Evolutionary conservation across 1,140 invertebrate genomes (phyloP).

Genomic region (Neodiprion virginianus): DNA sequence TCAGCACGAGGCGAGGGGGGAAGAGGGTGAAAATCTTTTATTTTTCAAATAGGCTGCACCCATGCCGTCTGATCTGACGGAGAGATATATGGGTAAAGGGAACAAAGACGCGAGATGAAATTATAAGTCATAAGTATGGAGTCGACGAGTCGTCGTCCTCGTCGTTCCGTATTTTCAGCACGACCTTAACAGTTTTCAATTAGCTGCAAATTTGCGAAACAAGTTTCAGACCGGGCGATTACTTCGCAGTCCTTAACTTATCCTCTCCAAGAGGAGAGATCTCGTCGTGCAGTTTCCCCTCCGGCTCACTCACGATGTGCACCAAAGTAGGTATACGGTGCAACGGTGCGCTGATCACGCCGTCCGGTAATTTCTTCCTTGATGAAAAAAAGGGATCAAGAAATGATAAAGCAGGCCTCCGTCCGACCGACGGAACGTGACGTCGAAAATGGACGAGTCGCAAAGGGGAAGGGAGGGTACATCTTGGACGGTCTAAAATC

Average conservation of each 20-base stretch:
- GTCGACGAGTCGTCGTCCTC: not conserved
- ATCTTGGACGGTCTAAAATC: too few relatives aligned
- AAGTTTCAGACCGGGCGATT: conserved; percentile 26
- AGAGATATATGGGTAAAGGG: not conserved
- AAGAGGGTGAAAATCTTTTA: not conserved
- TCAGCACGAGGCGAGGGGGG: not conserved
- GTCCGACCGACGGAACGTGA: not conserved
- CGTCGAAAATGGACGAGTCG: not conserved
- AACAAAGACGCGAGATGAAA: not conserved
- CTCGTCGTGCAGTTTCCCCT: too few relatives aligned
- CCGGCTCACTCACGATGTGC: too few relatives aligned
- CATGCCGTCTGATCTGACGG: not conserved
- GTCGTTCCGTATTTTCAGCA: too few relatives aligned
- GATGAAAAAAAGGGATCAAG: not conserved
- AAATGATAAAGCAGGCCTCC: not conserved
- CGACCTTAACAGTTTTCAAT: conserved; percentile 41
- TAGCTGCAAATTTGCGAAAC: conserved; percentile 51
- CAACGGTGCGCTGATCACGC: not conserved
- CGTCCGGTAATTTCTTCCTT: not conserved
- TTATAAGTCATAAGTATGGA: not conserved
- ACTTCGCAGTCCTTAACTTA: conserved; percentile 3
- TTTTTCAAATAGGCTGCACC: not conserved
- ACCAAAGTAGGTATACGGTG: too few relatives aligned
- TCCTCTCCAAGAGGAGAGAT: not conserved
- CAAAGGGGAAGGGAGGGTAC: too few relatives aligned